These are phyloP conservation scores for Augiades crinisus DNA, from an alignment of 2,888 invertebrate genomes.

Conservation along the genomic window DNA sequence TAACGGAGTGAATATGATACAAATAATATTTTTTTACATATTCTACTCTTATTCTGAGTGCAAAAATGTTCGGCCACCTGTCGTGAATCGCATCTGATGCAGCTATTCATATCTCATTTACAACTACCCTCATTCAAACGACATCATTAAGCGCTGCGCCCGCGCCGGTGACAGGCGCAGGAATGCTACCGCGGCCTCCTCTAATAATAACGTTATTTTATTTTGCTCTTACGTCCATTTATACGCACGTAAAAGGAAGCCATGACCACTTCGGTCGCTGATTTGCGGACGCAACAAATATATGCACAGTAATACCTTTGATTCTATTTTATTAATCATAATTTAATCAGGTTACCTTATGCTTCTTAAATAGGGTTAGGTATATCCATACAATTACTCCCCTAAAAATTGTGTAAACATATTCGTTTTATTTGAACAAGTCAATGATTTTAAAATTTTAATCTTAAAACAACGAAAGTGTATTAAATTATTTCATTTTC, in stretches of 20 bases:
- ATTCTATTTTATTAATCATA: background rate
- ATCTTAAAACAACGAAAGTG: too few species aligned
- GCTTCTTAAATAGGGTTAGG: too few species aligned
- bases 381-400: too few species aligned
- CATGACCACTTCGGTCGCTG: conserved; percentile 17
- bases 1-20: too few species aligned
- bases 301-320: background rate
- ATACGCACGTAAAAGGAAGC: conserved; percentile 24
- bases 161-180: conserved; percentile 39
- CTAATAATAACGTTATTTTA: conserved; percentile 35
- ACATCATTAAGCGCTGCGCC: conserved; percentile 50
- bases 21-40: too few species aligned
- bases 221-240: conserved; percentile 33
- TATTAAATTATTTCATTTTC: background rate
- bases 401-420: too few species aligned
- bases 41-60: too few species aligned
- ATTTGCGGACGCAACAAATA: conserved; percentile 17
- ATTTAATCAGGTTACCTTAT: too few species aligned
- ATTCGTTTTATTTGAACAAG: too few species aligned
- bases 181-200: conserved; percentile 29
- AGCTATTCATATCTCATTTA: conserved; percentile 52
- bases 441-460: too few species aligned
- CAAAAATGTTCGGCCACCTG: conserved; percentile 3
- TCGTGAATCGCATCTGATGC: conserved; percentile 23
- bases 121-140: conserved; percentile 54